Evolutionary conservation across 1,140 invertebrate species (phyloP), one percentile per base, ranked within the genome.

Genomic region (Zaprionus capensis): DNA sequence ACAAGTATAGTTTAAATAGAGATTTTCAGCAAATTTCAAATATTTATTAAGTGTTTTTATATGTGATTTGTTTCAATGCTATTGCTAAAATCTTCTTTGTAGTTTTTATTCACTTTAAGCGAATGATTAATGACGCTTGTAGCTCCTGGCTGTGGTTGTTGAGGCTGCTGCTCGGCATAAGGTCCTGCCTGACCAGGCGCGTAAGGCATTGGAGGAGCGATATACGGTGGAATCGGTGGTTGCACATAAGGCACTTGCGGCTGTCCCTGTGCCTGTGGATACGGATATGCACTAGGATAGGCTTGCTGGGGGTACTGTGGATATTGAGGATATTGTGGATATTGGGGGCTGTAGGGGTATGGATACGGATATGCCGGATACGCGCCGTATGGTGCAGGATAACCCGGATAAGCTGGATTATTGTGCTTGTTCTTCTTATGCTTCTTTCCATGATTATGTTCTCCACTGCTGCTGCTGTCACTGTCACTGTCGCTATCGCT

Each of bases 71-170:
- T 28, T 41, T 71, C 41, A 17, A 38, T 44, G 17, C 62, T 44
- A 20, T 74, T 69, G 15, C 59, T 63, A 41, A 57, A 70, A 36
- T 86, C 76, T 41, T 86, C 82, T 9, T 87, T 73, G 64, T 86
- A 87, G 20, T 86, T 72, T 38, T 86, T 86, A 41, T 87, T 80
- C 7, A 86, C 82, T 62, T 86, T 82, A 12, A 86, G 82, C 6
- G 83, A 87, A 51, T 86, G 82, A 31, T 80, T 86, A 2, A 86
- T 87, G 9, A 82, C 72, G 28, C 83, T 87, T 14, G 82, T 72
- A 53, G 71, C 65, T 14, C 41, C 64, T 5, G 24, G 75, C 14
- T 57, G 70, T 15, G 26, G 70, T 26, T 63, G 74, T 4, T 28
- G 46, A 0, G 20, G 15, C 46, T 49, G 28, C 1, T n/a, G 46